Evolutionary conservation across 2,113 vertebrate genomes (phyloP).

Genomic region (Tonatia bakeri): DNA sequence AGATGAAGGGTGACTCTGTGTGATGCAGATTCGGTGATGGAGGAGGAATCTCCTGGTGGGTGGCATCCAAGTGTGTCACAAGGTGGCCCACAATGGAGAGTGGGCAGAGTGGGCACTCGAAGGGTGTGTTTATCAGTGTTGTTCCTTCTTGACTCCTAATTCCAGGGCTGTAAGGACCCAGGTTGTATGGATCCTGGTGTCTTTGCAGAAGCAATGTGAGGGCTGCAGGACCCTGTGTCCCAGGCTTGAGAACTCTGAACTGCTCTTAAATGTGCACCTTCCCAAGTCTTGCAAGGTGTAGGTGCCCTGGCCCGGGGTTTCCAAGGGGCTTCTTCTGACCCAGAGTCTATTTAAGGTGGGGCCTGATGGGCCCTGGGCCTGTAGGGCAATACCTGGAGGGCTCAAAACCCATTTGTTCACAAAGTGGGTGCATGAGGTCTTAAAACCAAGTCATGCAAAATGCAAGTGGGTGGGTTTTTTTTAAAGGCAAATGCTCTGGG

Average conservation of each 20-base stretch:
- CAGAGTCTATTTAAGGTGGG: neutral
- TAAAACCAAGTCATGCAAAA: neutral
- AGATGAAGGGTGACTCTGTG: neutral
- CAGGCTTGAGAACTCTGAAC: neutral
- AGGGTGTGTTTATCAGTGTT: neutral
- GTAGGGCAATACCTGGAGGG: neutral
- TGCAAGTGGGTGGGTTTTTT: neutral
- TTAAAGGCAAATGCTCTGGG: neutral
- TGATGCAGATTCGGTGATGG: neutral
- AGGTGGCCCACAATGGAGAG: neutral
- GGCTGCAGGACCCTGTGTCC: neutral
- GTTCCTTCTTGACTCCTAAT: neutral
- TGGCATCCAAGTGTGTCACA: neutral
- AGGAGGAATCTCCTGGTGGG: neutral
- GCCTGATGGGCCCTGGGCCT: neutral
- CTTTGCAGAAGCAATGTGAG: neutral
- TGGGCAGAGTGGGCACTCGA: neutral
- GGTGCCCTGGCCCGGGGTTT: neutral
- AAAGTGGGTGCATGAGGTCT: neutral
- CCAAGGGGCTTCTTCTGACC: neutral
- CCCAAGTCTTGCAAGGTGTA: neutral
- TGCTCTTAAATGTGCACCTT: neutral
- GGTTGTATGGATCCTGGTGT: neutral
- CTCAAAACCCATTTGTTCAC: neutral
- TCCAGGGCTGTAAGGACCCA: neutral